Evolutionary conservation across 2,797 vertebrate species (phyloP).

Genomic region (Sebastes aleutianus): DNA sequence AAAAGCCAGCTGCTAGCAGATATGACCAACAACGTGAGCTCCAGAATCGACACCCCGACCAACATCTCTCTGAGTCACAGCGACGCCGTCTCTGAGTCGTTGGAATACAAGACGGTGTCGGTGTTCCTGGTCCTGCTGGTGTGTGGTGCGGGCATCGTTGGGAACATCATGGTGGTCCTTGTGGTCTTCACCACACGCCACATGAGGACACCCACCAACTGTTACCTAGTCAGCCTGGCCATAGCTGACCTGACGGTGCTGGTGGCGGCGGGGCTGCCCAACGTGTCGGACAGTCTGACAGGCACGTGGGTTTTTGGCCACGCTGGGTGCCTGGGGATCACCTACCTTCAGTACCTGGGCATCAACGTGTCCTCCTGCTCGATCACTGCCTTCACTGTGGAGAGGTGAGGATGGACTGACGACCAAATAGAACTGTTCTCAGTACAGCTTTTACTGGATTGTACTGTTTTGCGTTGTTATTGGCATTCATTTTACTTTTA

Average conservation of each 20-base stretch:
- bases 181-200: conserved; percentile 84
- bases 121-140: conserved; percentile 86
- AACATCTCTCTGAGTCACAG: conserved; percentile 78
- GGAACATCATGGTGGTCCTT: conserved; percentile 86
- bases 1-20: not conserved
- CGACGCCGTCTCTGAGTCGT: conserved; percentile 55
- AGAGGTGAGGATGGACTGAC: conserved; percentile 75
- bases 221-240: conserved; percentile 87
- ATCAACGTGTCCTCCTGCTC: conserved; percentile 89
- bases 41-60: conserved; percentile 76
- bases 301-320: conserved; percentile 85
- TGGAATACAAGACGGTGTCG: conserved; percentile 83
- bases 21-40: conserved; percentile 79
- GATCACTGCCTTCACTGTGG: conserved; percentile 86
- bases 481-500: not conserved
- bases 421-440: not conserved
- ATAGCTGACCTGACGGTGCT: conserved; percentile 85
- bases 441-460: not conserved
- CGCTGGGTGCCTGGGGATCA: conserved; percentile 83
- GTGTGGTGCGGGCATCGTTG: conserved; percentile 82
- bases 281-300: conserved; percentile 82
- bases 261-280: conserved; percentile 85
- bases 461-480: not conserved
- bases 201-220: conserved; percentile 87
- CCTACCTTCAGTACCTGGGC: conserved; percentile 88